Percentiles rank a stretch among this genome's conserved stretches.
These are phyloP conservation scores for Zenarchopterus dispar DNA, from an alignment of 2,797 vertebrate genomes.

Conservation along the genomic window DNA sequence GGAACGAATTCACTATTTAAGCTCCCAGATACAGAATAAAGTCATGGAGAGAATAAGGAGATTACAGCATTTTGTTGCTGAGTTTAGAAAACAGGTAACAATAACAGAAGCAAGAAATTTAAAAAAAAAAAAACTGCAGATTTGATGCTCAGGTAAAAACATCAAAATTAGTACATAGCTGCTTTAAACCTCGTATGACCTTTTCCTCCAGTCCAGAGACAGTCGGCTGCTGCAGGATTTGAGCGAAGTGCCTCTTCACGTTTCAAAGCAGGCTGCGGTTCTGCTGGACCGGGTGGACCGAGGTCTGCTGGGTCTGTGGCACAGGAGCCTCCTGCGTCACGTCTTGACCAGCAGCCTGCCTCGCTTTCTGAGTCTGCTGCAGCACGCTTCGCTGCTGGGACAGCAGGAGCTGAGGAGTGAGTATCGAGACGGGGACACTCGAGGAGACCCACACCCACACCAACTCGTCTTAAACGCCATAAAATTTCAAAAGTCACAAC, in stretches of 20 bases:
- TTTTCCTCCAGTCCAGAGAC: conserved; percentile 70
- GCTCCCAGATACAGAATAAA: conserved; percentile 70
- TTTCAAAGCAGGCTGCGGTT: conserved; percentile 63
- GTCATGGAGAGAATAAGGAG: conserved; percentile 78
- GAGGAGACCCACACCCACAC: no score
- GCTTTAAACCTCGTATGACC: background rate
- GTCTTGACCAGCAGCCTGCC: conserved; percentile 72
- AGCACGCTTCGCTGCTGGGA: conserved; percentile 78
- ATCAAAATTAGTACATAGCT: background rate
- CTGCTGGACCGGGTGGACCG: conserved; percentile 51
- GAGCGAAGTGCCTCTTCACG: conserved; percentile 54
- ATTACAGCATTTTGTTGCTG: conserved; percentile 70
- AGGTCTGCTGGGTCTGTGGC: conserved; percentile 70
- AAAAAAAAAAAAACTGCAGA: background rate
- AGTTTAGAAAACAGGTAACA: conserved; percentile 79
- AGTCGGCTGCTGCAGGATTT: conserved; percentile 75
- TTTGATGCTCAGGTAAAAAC: background rate
- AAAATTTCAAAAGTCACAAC: no score
- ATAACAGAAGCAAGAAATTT: background rate
- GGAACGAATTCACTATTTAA: conserved; percentile 74
- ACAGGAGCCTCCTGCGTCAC: conserved; percentile 61
- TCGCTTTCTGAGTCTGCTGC: conserved; percentile 73
- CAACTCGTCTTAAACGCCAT: no score
- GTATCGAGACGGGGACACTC: conserved; percentile 38
- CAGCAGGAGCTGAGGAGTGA: conserved; percentile 86